phyloP scores from a whole-genome alignment of 2,888 invertebrate genomes.

The Margaritifera margaritifera region DNA sequence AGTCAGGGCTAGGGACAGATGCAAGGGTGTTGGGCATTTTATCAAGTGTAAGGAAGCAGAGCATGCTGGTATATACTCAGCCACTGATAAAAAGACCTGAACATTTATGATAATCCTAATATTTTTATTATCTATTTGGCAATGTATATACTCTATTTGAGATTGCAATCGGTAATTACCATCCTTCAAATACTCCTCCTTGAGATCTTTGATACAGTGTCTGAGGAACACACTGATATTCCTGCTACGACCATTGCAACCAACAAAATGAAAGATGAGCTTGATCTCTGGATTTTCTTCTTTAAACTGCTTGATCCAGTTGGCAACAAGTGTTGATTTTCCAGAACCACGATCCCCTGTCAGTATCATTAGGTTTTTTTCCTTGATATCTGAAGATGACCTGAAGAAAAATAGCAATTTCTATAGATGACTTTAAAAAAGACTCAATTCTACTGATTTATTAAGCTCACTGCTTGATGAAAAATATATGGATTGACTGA shows the following conservation, averaged over 20 bases:
- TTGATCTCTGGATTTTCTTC: slow-evolving; percentile 49
- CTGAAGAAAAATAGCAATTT: slow-evolving; percentile 22
- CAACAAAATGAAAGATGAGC: slow-evolving; percentile 61
- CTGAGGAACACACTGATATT: slow-evolving; percentile 58
- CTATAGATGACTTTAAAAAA: not conserved
- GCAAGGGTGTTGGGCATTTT: too few species aligned
- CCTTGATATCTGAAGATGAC: slow-evolving; percentile 25
- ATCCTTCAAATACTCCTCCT: slow-evolving; percentile 38
- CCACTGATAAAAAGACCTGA: too few species aligned
- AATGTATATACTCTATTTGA: too few species aligned
- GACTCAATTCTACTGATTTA: too few species aligned
- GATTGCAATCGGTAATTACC: slow-evolving; percentile 18
- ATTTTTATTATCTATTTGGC: too few species aligned
- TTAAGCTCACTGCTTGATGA: not conserved
- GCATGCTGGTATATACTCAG: too few species aligned
- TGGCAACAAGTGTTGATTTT: slow-evolving; percentile 62
- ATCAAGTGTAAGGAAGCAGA: too few species aligned
- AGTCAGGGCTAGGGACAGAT: too few species aligned
- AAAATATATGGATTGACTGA: too few species aligned
- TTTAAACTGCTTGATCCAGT: slow-evolving; percentile 64
- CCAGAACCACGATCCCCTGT: slow-evolving; percentile 67
- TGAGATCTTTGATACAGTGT: slow-evolving; percentile 42
- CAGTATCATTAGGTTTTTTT: slow-evolving; percentile 57
- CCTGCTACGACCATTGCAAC: slow-evolving; percentile 55
- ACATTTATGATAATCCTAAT: too few species aligned